phyloP scores from a whole-genome alignment of 2,113 vertebrate species.

The Sapajus apella region DNA sequence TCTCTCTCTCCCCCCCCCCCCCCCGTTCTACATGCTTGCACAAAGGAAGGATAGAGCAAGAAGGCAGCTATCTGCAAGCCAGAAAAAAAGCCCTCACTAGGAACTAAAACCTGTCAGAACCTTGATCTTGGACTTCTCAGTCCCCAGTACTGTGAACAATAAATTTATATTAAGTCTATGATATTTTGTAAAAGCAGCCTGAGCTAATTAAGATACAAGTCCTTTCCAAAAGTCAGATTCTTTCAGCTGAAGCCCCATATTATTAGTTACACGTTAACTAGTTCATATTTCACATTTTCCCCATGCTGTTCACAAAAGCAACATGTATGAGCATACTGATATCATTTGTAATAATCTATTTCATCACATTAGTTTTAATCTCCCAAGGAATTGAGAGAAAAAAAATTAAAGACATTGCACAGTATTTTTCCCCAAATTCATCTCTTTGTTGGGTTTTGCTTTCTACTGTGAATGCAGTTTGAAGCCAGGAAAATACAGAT shows the following conservation, averaged over 20 bases:
- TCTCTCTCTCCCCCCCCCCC: too few species aligned
- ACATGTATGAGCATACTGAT: background rate
- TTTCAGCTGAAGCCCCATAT: background rate
- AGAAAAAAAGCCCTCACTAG: background rate
- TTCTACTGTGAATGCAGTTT: background rate
- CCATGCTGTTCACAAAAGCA: background rate
- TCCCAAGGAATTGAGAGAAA: background rate
- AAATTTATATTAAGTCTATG: background rate
- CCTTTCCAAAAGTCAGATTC: background rate
- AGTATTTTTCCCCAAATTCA: background rate
- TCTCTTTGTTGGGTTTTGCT: background rate
- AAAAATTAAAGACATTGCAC: background rate
- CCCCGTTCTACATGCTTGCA: background rate
- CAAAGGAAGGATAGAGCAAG: background rate
- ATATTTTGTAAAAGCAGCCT: background rate
- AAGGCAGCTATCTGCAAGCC: background rate
- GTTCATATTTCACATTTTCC: slow-evolving; percentile 16
- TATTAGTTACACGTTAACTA: background rate
- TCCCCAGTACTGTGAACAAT: background rate
- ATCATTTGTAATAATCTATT: background rate
- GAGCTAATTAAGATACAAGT: background rate
- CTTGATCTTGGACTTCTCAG: background rate
- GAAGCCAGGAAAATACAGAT: background rate
- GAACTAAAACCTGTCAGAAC: background rate
- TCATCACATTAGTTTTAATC: background rate